A percentile compares a stretch with the other conserved stretches of the same genome.
These are phyloP conservation scores for Cyrtodaria siliqua DNA, from an alignment of 2,888 invertebrate species.

Conservation along the genomic window DNA sequence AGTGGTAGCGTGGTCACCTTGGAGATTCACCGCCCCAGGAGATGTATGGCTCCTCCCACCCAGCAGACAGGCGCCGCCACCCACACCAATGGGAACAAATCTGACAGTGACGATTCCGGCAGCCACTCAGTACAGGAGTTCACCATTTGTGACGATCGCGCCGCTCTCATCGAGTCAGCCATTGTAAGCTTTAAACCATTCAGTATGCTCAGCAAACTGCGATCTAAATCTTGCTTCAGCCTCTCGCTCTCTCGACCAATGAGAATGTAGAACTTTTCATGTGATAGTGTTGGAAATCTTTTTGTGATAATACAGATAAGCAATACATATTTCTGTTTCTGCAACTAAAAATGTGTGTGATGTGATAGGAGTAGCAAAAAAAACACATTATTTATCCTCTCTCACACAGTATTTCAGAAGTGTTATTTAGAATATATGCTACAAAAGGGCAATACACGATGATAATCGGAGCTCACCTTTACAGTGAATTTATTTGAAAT, in stretches of 20 bases:
- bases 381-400: no score
- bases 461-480: no score
- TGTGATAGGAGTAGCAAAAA: no score
- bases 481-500: no score
- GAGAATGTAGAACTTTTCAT: constrained; percentile 31
- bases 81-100: constrained; percentile 2
- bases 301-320: no score
- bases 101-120: constrained; percentile 29
- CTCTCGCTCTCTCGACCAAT: constrained; percentile 38
- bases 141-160: constrained; percentile 49
- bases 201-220: constrained; percentile 41
- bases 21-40: constrained; percentile 52
- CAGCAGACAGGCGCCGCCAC: constrained; percentile 18
- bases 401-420: no score
- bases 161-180: constrained; percentile 47
- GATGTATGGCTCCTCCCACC: neutral
- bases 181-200: constrained; percentile 64
- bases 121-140: constrained; percentile 43
- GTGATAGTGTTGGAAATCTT: no score
- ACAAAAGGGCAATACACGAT: no score
- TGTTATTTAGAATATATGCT: no score
- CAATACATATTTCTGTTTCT: no score
- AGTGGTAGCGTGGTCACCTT: constrained; percentile 43
- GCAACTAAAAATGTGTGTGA: no score
- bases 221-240: constrained; percentile 50